Conservation (phyloP, 2,113 vertebrate species). For the Grantiella picta region DNA sequence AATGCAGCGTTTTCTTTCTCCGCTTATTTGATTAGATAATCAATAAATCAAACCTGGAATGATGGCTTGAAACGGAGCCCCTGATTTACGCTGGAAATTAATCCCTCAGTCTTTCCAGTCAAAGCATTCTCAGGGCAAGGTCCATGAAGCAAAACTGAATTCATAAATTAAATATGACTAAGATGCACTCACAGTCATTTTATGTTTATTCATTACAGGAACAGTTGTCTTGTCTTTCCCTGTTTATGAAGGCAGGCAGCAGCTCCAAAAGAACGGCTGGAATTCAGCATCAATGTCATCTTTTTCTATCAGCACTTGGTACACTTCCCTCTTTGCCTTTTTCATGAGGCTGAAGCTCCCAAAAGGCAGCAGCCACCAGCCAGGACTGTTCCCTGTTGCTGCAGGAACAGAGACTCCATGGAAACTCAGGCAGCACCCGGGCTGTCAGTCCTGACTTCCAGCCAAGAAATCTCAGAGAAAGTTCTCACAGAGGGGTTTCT, state of each 20-base stretch:
- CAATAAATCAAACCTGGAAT: constrained; percentile 23
- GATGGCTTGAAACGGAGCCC: not conserved
- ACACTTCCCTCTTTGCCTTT: not conserved
- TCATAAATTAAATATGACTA: constrained; percentile 59
- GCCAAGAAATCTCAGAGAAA: not conserved
- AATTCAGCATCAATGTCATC: not conserved
- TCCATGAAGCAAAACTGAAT: constrained; percentile 51
- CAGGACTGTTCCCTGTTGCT: not conserved
- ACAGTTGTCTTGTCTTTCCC: constrained; percentile 13
- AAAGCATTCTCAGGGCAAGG: constrained; percentile 8
- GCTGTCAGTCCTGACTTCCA: not conserved
- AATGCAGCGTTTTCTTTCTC: not conserved
- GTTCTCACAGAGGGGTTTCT: accelerated
- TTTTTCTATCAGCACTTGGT: not conserved
- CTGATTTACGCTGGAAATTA: constrained; percentile 49
- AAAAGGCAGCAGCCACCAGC: not conserved
- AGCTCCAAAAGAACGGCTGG: not conserved
- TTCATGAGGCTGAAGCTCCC: not conserved
- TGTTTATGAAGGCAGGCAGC: constrained; percentile 16
- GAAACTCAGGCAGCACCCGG: not conserved
- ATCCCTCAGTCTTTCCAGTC: constrained; percentile 7
- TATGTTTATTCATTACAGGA: constrained; percentile 62
- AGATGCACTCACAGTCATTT: constrained; percentile 26
- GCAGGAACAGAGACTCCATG: not conserved
- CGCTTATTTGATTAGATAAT: constrained; percentile 13